Evolutionary conservation across 1,140 invertebrate genomes (phyloP).

Genomic region (Drosophila pachea): DNA sequence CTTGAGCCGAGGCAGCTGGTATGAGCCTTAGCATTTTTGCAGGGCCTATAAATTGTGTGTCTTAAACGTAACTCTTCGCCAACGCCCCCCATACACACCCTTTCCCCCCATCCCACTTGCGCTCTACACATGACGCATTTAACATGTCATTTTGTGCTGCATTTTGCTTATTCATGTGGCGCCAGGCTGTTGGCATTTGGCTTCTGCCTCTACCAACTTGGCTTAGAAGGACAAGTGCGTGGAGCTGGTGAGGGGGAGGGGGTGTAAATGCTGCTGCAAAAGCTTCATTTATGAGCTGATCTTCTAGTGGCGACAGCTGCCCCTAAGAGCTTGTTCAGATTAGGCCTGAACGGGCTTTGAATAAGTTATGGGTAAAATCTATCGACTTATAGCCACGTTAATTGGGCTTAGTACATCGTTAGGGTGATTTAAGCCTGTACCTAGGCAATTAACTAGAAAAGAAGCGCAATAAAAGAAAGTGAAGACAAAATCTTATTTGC

Average conservation of each 20-base stretch:
- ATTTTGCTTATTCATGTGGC: constrained; percentile 69
- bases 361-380: neutral
- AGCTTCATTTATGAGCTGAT: constrained; percentile 16
- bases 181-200: constrained; percentile 60
- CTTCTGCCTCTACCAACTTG: constrained; percentile 21
- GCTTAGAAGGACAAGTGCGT: neutral
- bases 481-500: too few relatives aligned
- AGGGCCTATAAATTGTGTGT: constrained; percentile 57
- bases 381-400: too few relatives aligned
- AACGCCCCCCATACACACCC: neutral
- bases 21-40: constrained; percentile 40
- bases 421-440: too few relatives aligned
- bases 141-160: constrained; percentile 66
- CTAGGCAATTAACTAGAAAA: too few relatives aligned
- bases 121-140: constrained; percentile 50
- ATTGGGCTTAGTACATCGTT: too few relatives aligned
- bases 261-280: neutral
- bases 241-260: neutral
- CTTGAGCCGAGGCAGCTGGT: constrained; percentile 7
- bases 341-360: neutral
- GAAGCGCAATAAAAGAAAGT: too few relatives aligned
- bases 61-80: constrained; percentile 13
- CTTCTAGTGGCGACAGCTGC: constrained; percentile 9
- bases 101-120: neutral
- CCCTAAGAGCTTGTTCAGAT: neutral